Evolutionary conservation across 2,113 vertebrate species (phyloP), one percentile per base, ranked within the genome.

Genomic region (Odobenus rosmarus): DNA sequence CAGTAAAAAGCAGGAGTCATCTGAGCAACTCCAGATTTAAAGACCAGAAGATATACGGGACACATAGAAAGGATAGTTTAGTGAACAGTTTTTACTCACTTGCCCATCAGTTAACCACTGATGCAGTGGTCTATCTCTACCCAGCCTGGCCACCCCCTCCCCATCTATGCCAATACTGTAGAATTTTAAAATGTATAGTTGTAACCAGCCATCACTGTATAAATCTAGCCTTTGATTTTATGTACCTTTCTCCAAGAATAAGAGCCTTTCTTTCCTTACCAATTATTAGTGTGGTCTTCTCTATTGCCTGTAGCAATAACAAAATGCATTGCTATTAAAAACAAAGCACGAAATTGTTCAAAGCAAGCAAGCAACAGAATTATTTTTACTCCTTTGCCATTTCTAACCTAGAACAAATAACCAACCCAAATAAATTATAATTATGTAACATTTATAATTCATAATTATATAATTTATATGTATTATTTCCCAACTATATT

Each of bases 141-240:
- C 1, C 13, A 82, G 14, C 0, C 13, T 82, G 33, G 6, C 15
- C 71, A 77, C 18, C 8, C n/a, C 18, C 51, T 64, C 26, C 2
- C 46, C 15, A 42, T 15, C 19, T 21, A 80, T 90, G 67, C 10
- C n/a, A 57, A 15, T 26, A 42, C 5, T 71, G 0, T 9, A 69
- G 39, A 92, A 90, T n/a, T 57, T 81, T 8, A 82, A 82, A 51
- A 83, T 42, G 26, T 0, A 59, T 1, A 82, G 46, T 21, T 39
- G 1, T 72, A 39, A 93, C 10, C 46, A 49, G 89, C 67, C 13
- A 87, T 16, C 23, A 81, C 11, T 15, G 4, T 14, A 86, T 6
- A 82, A 86, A 67, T 5, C 12, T 83, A 87, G 61, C n/a, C 31
- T 82, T 95, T 96, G 24, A 62, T 86, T 97, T 76, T 87, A 88